Conservation (phyloP, 2,888 invertebrate species). For the Alloplasta piceator region DNA sequence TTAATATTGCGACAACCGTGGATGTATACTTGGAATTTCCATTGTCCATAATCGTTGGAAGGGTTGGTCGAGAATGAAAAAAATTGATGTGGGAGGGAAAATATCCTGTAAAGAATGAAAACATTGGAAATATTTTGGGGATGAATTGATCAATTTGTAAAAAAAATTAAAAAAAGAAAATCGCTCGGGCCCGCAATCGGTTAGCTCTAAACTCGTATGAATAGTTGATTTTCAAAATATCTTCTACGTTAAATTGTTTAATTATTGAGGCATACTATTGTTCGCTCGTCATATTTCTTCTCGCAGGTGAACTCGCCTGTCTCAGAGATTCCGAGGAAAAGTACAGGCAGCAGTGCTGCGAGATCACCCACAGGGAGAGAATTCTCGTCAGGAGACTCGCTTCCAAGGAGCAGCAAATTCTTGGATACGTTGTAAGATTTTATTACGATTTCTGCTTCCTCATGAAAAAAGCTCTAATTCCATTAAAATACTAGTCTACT, state of each 20-base stretch:
- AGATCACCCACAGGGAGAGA: conserved; percentile 95
- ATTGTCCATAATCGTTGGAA: too few species aligned
- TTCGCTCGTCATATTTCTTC: conserved; percentile 59
- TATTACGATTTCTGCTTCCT: not conserved
- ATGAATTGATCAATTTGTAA: not conserved
- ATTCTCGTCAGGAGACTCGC: conserved; percentile 95
- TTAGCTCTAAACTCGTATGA: conserved; percentile 22
- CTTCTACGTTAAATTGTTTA: not conserved
- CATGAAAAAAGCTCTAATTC: too few species aligned
- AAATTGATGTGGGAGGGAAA: too few species aligned
- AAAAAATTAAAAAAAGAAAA: conserved; percentile 7
- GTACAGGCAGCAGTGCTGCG: conserved; percentile 91
- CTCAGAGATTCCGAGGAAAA: conserved; percentile 92
- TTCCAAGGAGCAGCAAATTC: conserved; percentile 98
- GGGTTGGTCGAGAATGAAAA: too few species aligned
- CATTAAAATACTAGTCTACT: too few species aligned
- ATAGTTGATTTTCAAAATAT: conserved; percentile 21
- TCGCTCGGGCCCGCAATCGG: conserved; percentile 14
- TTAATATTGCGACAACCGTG: not conserved
- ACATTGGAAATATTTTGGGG: too few species aligned
- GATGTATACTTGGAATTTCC: too few species aligned
- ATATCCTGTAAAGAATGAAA: too few species aligned
- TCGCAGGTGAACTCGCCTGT: conserved; percentile 89
- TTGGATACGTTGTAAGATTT: conserved; percentile 95
- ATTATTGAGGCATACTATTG: too few species aligned